These are phyloP conservation scores for Catamblyrhynchus diadema DNA, from an alignment of 2,797 vertebrate species.

Conservation along the genomic window DNA sequence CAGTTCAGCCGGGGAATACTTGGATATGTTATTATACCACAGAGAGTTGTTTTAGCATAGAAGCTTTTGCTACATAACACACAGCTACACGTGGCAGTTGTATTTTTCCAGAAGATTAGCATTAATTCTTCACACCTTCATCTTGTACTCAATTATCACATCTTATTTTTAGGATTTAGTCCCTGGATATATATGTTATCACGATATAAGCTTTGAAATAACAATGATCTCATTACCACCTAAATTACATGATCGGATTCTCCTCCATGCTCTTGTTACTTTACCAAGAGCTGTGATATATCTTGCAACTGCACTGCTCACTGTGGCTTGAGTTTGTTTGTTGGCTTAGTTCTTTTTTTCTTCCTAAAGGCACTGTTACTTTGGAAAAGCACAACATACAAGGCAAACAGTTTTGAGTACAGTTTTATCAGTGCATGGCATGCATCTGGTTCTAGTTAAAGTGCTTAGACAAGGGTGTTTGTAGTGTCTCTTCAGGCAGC, in stretches of 20 bases:
- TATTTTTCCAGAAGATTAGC: conserved; percentile 12
- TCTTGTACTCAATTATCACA: neutral
- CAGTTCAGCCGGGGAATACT: neutral
- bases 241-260: neutral
- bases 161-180: neutral
- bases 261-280: neutral
- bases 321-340: neutral
- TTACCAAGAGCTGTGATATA: neutral
- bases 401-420: neutral
- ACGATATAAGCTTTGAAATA: neutral
- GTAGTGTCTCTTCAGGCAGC: neutral
- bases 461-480: neutral
- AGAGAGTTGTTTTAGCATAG: neutral
- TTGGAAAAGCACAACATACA: neutral
- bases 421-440: neutral
- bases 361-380: neutral
- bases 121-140: neutral
- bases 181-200: neutral
- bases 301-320: neutral
- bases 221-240: neutral
- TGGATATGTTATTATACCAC: neutral
- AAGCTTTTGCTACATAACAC: neutral
- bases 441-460: neutral
- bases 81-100: neutral
- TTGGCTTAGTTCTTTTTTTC: neutral